Conservation (phyloP, 2,797 vertebrate genomes). For the Spea hammondii region DNA sequence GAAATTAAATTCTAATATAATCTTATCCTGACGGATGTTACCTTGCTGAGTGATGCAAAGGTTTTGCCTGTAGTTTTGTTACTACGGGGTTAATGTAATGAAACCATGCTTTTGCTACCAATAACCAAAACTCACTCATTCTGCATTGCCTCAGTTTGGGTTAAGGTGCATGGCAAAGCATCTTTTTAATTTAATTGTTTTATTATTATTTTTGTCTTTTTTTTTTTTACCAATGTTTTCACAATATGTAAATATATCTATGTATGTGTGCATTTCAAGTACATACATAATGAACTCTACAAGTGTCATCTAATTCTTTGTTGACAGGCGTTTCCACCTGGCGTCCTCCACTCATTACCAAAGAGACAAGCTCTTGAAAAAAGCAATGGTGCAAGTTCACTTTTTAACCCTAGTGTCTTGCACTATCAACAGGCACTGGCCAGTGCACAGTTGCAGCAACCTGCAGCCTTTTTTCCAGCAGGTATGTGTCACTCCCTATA, state of each 20-base stretch:
- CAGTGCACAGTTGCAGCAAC: slow-evolving; percentile 87
- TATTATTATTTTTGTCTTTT: slow-evolving; percentile 14
- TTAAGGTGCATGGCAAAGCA: slow-evolving; percentile 79
- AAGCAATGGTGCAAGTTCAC: slow-evolving; percentile 82
- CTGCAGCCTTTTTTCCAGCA: slow-evolving; percentile 85
- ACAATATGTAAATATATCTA: slow-evolving; percentile 53
- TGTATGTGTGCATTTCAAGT: slow-evolving; percentile 26
- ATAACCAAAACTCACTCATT: slow-evolving; percentile 75
- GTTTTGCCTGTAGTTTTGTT: slow-evolving; percentile 74
- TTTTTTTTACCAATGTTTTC: slow-evolving; percentile 58
- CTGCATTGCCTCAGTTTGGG: slow-evolving; percentile 76
- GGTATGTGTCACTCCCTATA: slow-evolving; percentile 67
- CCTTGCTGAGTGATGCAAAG: slow-evolving; percentile 69
- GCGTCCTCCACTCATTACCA: slow-evolving; percentile 89
- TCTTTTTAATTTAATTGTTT: slow-evolving; percentile 64
- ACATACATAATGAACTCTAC: slow-evolving; percentile 48
- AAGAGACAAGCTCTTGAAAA: slow-evolving; percentile 97
- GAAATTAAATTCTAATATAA: slow-evolving; percentile 12
- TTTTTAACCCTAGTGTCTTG: slow-evolving; percentile 89
- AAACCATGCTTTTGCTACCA: slow-evolving; percentile 75
- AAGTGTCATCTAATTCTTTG: slow-evolving; percentile 62
- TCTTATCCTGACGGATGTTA: slow-evolving; percentile 60
- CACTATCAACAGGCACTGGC: slow-evolving; percentile 95
- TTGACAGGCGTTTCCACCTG: slow-evolving; percentile 84
- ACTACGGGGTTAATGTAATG: slow-evolving; percentile 72